These are phyloP conservation scores for Akabosia matsudoensis DNA, from an alignment of 1,140 invertebrate species.

Conservation along the genomic window DNA sequence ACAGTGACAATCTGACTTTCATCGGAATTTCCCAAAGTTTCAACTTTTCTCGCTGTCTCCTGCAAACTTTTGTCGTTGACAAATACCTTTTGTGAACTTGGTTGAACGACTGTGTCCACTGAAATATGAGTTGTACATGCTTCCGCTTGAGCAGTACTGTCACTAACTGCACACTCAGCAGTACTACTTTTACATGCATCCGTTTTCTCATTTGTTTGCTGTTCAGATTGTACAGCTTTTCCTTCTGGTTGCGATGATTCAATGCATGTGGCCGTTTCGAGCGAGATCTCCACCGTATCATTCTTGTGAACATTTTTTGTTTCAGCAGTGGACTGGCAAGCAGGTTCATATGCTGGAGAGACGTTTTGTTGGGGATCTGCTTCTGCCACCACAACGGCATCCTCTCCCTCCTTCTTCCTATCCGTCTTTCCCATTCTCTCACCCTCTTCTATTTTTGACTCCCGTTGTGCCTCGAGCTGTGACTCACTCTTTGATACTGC, in stretches of 20 bases:
- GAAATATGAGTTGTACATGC: neutral
- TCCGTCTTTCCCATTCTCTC: neutral
- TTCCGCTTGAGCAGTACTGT: neutral
- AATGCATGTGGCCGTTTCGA: neutral
- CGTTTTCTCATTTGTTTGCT: neutral
- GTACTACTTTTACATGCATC: neutral
- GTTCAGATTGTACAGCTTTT: neutral
- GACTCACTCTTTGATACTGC: neutral
- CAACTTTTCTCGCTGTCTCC: neutral
- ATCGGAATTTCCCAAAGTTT: too few species aligned
- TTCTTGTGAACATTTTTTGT: neutral
- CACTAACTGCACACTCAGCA: neutral
- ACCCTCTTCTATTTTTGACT: constrained; percentile 2
- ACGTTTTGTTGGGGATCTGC: constrained; percentile 1
- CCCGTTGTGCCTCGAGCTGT: neutral
- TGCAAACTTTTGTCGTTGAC: neutral
- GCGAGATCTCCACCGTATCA: neutral
- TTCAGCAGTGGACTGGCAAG: neutral
- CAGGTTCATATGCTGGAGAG: neutral
- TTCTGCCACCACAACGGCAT: neutral
- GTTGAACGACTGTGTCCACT: neutral
- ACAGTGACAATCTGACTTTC: too few species aligned
- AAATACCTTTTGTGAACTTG: neutral
- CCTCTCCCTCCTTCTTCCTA: neutral
- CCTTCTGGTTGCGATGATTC: neutral